These are phyloP conservation scores for Sphenopsis melanotis DNA, from an alignment of 2,797 vertebrate genomes.

Conservation along the genomic window DNA sequence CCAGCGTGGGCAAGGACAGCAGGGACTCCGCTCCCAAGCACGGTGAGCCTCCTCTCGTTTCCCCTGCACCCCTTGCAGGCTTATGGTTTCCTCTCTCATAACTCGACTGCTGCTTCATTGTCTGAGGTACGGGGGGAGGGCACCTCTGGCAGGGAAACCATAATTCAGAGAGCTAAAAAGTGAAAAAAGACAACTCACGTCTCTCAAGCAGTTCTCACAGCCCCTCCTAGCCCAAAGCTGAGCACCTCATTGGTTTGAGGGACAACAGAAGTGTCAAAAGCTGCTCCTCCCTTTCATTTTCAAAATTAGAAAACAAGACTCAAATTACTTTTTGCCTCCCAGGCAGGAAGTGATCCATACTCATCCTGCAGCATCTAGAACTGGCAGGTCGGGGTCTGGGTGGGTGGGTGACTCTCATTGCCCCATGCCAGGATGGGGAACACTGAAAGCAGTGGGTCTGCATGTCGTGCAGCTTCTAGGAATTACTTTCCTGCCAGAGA, in stretches of 20 bases:
- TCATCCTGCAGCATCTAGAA: not conserved
- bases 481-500: not conserved
- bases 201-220: not conserved
- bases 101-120: too few relatives aligned
- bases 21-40: not conserved
- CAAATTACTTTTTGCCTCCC: not conserved
- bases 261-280: not conserved
- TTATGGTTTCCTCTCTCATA: not conserved
- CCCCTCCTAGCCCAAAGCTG: not conserved
- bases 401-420: not conserved
- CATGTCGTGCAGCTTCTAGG: not conserved
- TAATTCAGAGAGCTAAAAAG: not conserved
- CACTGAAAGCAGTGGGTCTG: not conserved
- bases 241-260: not conserved
- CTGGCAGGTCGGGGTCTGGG: not conserved
- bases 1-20: not conserved
- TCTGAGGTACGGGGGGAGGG: not conserved
- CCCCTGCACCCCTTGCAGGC: not conserved
- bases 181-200: not conserved
- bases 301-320: not conserved
- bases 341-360: not conserved
- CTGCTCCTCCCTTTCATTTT: not conserved
- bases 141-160: not conserved
- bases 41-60: accelerated
- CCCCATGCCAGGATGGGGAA: not conserved